phyloP scores from a whole-genome alignment of 2,113 vertebrate species.

The Perccottus glenii region DNA sequence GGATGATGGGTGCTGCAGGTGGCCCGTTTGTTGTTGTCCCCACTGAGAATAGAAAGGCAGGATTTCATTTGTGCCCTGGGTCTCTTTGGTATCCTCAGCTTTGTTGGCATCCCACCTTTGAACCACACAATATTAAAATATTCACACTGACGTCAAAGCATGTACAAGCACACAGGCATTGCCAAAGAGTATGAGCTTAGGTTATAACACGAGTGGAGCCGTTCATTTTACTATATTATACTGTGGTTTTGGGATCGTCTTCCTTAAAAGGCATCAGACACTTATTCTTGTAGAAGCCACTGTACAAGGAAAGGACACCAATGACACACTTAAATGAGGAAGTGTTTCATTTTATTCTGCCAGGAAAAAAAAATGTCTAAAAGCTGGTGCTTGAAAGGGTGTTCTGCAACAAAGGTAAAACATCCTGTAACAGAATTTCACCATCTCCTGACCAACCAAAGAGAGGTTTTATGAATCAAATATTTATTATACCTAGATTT shows the following conservation, averaged over 20 bases:
- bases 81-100: constrained; percentile 18
- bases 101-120: constrained; percentile 7
- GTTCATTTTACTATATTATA: not conserved
- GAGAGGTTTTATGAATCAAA: too few species aligned
- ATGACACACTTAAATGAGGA: too few species aligned
- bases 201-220: not conserved
- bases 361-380: too few species aligned
- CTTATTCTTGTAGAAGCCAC: too few species aligned
- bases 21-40: constrained; percentile 7
- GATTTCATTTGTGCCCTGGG: constrained; percentile 37
- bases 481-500: too few species aligned
- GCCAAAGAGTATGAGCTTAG: not conserved
- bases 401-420: too few species aligned
- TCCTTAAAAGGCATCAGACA: too few species aligned
- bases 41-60: constrained; percentile 27
- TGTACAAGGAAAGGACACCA: too few species aligned
- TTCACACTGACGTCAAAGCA: not conserved
- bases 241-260: not conserved
- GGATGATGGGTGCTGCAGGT: constrained; percentile 7
- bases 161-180: not conserved
- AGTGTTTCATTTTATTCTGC: too few species aligned
- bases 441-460: too few species aligned
- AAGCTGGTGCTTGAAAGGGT: too few species aligned
- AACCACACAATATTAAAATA: not conserved
- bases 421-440: too few species aligned